These are phyloP conservation scores for Lasaia peninsularis DNA, from an alignment of 1,140 invertebrate genomes.

Conservation along the genomic window DNA sequence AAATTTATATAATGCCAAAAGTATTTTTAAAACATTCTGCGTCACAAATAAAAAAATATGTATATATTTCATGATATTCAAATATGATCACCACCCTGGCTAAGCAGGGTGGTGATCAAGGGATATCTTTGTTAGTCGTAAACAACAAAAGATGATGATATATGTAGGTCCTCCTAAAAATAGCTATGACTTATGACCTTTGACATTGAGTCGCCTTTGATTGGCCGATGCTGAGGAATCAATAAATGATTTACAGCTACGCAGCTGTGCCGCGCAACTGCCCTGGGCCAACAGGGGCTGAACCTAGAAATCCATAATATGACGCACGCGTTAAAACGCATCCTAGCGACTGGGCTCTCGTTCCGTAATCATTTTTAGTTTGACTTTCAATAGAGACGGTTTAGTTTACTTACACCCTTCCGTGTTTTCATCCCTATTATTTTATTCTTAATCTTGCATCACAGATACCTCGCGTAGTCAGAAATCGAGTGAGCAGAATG, in stretches of 20 bases:
- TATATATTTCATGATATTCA: too few relatives aligned
- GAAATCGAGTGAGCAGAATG: constrained; percentile 91
- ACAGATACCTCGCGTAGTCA: constrained; percentile 92
- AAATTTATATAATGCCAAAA: too few relatives aligned
- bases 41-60: too few relatives aligned
- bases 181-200: constrained; percentile 10
- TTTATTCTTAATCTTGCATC: constrained; percentile 23
- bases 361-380: constrained; percentile 29
- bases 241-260: not conserved
- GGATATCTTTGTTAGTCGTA: too few relatives aligned
- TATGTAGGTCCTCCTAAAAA: not conserved
- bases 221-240: not conserved
- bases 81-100: too few relatives aligned
- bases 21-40: too few relatives aligned
- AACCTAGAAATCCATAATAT: constrained; percentile 13
- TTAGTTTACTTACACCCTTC: constrained; percentile 18
- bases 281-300: not conserved
- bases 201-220: constrained; percentile 16
- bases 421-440: constrained; percentile 11
- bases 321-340: constrained; percentile 19
- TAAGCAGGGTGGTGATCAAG: too few relatives aligned
- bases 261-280: constrained; percentile 14
- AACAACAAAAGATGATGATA: too few relatives aligned
- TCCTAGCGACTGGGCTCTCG: not conserved
- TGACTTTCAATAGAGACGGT: constrained; percentile 22